Base-by-base conservation (phyloP, 2,797 vertebrate genomes). In the Mastacembelus armatus region DNA sequence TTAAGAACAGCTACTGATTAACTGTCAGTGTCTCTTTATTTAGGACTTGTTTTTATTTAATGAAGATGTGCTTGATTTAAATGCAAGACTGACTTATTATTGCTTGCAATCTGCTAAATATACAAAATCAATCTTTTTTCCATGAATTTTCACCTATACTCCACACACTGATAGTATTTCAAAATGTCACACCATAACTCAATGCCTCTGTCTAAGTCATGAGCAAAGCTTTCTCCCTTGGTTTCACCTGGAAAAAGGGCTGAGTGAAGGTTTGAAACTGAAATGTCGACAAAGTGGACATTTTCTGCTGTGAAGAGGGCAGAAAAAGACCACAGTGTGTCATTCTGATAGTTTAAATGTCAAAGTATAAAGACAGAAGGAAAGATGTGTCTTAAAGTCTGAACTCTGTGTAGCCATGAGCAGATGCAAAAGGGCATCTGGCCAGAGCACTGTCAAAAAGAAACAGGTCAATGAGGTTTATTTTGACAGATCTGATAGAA, bases 341-440 rank as follows among this genome's bases (percentile, higher is more conserved):
- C 44, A 24, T 44, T 66, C 56, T 42, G 22, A 77, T 77, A 57
- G 76, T 74, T 74, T 67, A 80, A 85, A 78, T 69, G 77, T 62
- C 77, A 75, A 45, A 32, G 3, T n/a, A 57, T 42, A 45, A 78
- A 55, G 45, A 48, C 14, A 59, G 77, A 54, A 62, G 39, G 40
- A 48, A 44, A 33, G 38, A 38, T 49, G 38, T 38, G 9, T 47
- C 58, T 68, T 44, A 39, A 48, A 71, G 47, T 66, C 2, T 0
- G n/a, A 71, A 63, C 27, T 49, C 48, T 62, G 48, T 51, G 67
- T 52, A 54, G 40, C 52, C 43, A 36, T 44, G 26, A 83, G 72
- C 56, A 48, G 30, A 74, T 21, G 30, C 44, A 19, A 86, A 89
- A 88, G 78, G 83, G 71, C 84, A 86, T 79, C 43, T 36, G 55